Evolutionary conservation across 2,797 vertebrate genomes (phyloP).

Genomic region (Sebastes diploproa): DNA sequence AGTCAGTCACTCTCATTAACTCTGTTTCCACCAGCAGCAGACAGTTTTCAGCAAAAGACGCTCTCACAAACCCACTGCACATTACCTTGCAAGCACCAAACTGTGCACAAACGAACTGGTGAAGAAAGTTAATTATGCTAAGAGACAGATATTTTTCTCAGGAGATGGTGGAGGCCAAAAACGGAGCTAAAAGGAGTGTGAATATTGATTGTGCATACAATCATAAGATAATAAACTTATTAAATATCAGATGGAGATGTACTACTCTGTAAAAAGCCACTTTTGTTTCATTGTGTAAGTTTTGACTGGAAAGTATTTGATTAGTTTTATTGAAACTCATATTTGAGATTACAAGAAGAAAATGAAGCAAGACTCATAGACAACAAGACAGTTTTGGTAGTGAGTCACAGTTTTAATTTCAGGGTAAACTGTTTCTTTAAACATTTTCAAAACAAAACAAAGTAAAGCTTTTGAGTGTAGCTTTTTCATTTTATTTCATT

Average conservation of each 20-base stretch:
- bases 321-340: background rate
- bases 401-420: background rate
- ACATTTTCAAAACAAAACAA: background rate
- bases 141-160: background rate
- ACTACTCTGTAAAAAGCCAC: background rate
- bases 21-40: background rate
- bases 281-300: background rate
- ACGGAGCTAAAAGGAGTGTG: background rate
- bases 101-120: background rate
- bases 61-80: background rate
- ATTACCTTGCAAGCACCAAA: background rate
- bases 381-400: background rate
- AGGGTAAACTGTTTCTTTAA: background rate
- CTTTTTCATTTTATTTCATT: constrained; percentile 19
- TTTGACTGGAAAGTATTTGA: background rate
- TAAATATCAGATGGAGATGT: background rate
- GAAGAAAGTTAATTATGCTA: background rate
- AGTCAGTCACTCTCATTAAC: too few species aligned
- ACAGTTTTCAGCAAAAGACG: background rate
- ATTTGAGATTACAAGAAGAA: background rate
- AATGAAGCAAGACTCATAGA: background rate
- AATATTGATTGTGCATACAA: background rate
- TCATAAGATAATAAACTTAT: background rate
- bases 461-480: constrained; percentile 17
- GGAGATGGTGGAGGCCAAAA: background rate